Conservation (phyloP, 1,140 invertebrate species). For the Paraescarpia echinospica region DNA sequence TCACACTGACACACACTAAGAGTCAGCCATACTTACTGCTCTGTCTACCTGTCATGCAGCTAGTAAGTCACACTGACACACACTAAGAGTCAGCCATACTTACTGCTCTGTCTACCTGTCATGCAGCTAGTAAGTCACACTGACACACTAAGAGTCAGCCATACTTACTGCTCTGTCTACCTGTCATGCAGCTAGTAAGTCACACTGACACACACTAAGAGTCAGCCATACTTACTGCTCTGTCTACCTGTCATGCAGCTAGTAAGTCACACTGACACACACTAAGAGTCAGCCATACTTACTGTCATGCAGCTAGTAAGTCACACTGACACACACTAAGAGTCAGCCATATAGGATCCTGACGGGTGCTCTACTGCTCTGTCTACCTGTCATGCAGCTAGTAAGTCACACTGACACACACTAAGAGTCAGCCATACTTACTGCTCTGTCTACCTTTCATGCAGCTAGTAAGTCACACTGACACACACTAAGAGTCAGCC, state of each 20-base stretch:
- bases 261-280: neutral
- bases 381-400: neutral
- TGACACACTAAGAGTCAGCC: no score
- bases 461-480: neutral
- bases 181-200: neutral
- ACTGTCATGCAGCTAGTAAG: neutral
- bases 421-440: no score
- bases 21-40: no score
- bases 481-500: no score
- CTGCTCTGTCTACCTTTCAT: neutral
- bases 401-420: neutral
- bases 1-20: neutral
- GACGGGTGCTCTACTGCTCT: neutral
- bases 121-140: neutral
- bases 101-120: neutral
- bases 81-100: no score
- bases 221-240: no score
- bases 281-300: no score
- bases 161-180: neutral
- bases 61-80: neutral
- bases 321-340: neutral
- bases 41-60: neutral
- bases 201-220: neutral
- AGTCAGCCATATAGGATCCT: neutral
- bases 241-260: neutral